phyloP scores from a whole-genome alignment of 2,888 invertebrate genomes.

The Spatulosminthurus flaviceps region DNA sequence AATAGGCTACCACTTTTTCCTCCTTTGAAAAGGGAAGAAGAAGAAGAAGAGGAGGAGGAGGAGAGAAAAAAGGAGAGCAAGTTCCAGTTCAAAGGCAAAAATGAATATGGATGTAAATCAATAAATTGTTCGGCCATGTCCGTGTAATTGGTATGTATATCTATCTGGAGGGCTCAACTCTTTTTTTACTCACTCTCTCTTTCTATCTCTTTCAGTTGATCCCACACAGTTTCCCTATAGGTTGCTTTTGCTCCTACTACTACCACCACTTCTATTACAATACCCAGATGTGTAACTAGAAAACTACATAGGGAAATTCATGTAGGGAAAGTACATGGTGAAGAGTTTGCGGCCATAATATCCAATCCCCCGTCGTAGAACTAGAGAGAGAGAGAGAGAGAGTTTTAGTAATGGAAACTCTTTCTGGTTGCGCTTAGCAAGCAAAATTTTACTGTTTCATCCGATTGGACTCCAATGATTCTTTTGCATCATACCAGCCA shows the following conservation, averaged over 20 bases:
- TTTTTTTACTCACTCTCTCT: constrained; percentile 22
- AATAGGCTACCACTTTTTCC: too few species aligned
- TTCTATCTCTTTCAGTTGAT: too few species aligned
- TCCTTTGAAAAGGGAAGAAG: too few species aligned
- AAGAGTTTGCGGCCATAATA: constrained; percentile 8
- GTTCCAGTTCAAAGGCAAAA: background rate
- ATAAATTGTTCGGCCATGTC: constrained; percentile 44
- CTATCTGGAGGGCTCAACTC: constrained; percentile 10
- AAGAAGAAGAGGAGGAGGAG: too few species aligned
- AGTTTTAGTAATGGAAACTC: constrained; percentile 2
- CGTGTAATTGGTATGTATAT: constrained; percentile 26
- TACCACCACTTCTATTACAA: too few species aligned
- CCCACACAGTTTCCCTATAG: constrained; percentile 1
- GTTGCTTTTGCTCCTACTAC: too few species aligned
- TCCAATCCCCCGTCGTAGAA: constrained; percentile 8
- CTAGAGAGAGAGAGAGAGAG: too few species aligned
- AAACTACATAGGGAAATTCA: background rate
- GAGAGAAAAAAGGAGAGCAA: background rate
- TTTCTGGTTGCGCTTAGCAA: constrained; percentile 18
- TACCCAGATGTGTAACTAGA: background rate
- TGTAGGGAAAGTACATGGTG: background rate
- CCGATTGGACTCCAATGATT: constrained; percentile 13
- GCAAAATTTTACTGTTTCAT: constrained; percentile 27
- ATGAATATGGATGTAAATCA: constrained; percentile 27
- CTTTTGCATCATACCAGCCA: constrained; percentile 16